Base-by-base conservation (phyloP, 1,140 invertebrate genomes). In the Tetramorium simillimum region DNA sequence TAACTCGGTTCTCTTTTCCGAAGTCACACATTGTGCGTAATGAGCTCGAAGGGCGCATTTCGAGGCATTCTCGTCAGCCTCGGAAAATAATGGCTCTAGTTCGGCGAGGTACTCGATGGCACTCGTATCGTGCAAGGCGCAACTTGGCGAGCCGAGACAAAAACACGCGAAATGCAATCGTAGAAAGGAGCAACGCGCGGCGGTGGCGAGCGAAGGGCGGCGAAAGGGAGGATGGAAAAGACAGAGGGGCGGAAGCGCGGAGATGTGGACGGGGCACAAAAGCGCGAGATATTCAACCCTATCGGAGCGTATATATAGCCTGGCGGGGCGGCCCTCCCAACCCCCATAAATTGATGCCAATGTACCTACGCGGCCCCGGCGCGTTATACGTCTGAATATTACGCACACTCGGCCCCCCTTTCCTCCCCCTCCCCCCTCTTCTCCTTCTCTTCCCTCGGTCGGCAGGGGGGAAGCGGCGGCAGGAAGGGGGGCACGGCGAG, bases 321-420 rank as follows among this genome's bases (percentile, higher is more conserved):
- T 90, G 92, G 86, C 82, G 69, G 69, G 80, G 87, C 91, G 90
- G 87, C 92, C 91, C 92, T 92, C 90, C 91, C 82, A 91, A 75
- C 69, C 91, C 90, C 90, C 91, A 94, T 94, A 94, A 94, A 94
- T 94, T 94, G 92, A 93, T 94, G 93, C 92, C 92, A 93, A 93
- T 93, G 92, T 92, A 93, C 90, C 92, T 92, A 93, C 92, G 90
- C 90, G 93, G 90, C 91, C 92, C 87, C 90, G 90, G 92, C 91
- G 92, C 92, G 91, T 92, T 92, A 92, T 92, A 93, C 92, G 91
- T 94, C 92, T 94, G 93, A 93, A 94, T 94, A 94, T 94, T 94
- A 94, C 92, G 91, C 93, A 92, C 91, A 93, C 93, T 90, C 90
- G 89, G 84, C 86, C 81, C 84, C 86, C 69, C n/a, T 6, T 9